Base-by-base conservation (phyloP, 2,888 invertebrate genomes). In the Lamproptera curius region DNA sequence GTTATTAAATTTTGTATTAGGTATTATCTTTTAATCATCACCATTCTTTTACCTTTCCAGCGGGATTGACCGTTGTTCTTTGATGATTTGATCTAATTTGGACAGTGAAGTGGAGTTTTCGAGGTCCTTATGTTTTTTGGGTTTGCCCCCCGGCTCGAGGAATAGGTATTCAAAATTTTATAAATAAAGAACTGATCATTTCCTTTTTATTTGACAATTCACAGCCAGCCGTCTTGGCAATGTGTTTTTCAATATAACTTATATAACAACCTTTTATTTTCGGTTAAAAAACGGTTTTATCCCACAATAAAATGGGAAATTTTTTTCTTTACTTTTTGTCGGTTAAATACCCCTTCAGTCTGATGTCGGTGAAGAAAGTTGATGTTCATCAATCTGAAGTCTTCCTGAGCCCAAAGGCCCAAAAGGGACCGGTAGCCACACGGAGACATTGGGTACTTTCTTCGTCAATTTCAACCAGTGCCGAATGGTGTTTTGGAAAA, bases 331-430 rank as follows among this genome's bases (percentile, higher is more conserved):
- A n/a, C n/a, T n/a, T n/a, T n/a, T n/a, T n/a, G n/a, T n/a, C n/a
- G n/a, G n/a, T n/a, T n/a, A n/a, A n/a, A n/a, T n/a, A n/a, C 89
- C 86, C 64, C 92, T 92, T 90, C 0, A 56, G 41, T 28, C 91
- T 86, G 37, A 92, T 70, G 59, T 92, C 92, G 48, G 86, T 87
- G 35, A 92, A 59, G 15, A n/a, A 89, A 90, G 53, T 92, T 91
- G 0, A 91, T 86, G 36, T 84, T 78, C 46, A 68, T 92, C 92
- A 51, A 92, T 91, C 66, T 90, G 48, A 91, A 70, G 56, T 85
- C 81, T 61, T 92, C 90, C 73, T 89, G 90, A 15, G 86, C n/a
- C n/a, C 81, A 42, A 82, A 72, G 17, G 74, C 77, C 10, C 92
- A 92, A 23, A 71, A 76, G 5, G 92, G 68, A 5, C 88, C 89